Conservation (phyloP, 2,888 invertebrate species). For the Andrena hattorfiana region DNA sequence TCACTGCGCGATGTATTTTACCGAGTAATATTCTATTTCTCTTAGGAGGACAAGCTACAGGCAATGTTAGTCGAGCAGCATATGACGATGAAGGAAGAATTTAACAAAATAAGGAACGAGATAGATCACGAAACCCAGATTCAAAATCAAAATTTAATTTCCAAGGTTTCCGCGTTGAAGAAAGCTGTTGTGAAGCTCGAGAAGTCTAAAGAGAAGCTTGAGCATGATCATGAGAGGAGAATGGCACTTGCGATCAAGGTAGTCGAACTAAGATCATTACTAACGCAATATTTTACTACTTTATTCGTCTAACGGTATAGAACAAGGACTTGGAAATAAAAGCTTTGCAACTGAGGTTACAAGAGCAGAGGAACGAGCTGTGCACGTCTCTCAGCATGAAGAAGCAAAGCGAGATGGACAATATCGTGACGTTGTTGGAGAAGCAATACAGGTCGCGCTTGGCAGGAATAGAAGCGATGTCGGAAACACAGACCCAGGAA, state of each 20-base stretch:
- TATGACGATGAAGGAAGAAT: constrained; percentile 76
- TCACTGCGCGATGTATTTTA: constrained; percentile 18
- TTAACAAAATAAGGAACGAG: constrained; percentile 74
- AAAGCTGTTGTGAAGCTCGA: constrained; percentile 73
- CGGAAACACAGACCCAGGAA: constrained; percentile 72
- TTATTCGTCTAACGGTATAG: constrained; percentile 55
- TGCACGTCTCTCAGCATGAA: constrained; percentile 73
- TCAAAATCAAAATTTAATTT: constrained; percentile 71
- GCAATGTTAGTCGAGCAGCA: constrained; percentile 75
- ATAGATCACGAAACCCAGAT: constrained; percentile 72
- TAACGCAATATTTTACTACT: constrained; percentile 3
- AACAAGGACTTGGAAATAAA: constrained; percentile 77
- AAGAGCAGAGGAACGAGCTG: constrained; percentile 75
- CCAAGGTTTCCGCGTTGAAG: constrained; percentile 72
- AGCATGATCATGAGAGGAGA: constrained; percentile 76
- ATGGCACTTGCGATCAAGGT: constrained; percentile 77
- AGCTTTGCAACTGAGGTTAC: constrained; percentile 73
- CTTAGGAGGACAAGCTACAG: constrained; percentile 77
- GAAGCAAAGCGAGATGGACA: constrained; percentile 75
- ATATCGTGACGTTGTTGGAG: constrained; percentile 70
- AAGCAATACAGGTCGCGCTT: constrained; percentile 75
- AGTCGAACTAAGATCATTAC: constrained; percentile 12
- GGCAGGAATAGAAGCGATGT: constrained; percentile 67
- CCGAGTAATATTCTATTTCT: constrained; percentile 32
- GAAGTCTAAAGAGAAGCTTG: constrained; percentile 74